Percentiles rank a stretch among this genome's conserved stretches.
These are phyloP conservation scores for Procambarus virginalis DNA, from an alignment of 1,140 invertebrate species.

Conservation along the genomic window DNA sequence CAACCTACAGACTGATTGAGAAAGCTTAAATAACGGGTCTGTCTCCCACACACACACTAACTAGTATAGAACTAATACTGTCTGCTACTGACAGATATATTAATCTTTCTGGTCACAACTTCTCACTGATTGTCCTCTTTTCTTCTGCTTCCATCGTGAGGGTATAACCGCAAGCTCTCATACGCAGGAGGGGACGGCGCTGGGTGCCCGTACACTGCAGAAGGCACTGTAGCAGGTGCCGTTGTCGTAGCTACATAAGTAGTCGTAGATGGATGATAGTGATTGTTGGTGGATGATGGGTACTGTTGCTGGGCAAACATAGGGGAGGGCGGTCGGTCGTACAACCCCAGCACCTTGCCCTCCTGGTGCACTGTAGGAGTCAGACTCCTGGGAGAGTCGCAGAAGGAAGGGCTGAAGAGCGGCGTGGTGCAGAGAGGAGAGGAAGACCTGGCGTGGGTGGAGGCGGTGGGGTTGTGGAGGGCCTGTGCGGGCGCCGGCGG, in stretches of 20 bases:
- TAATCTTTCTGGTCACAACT: background rate
- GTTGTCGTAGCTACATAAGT: background rate
- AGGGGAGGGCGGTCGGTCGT: constrained; percentile 53
- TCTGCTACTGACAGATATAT: background rate
- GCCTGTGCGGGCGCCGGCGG: background rate
- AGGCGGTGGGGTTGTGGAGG: background rate
- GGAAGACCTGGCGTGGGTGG: constrained; percentile 14
- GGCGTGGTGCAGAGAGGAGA: constrained; percentile 58
- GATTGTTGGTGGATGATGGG: background rate
- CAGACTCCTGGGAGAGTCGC: constrained; percentile 56
- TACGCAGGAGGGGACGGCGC: constrained; percentile 42
- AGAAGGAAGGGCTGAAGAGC: constrained; percentile 57
- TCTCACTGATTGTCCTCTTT: constrained; percentile 42
- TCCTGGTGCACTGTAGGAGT: constrained; percentile 48
- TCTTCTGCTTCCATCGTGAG: constrained; percentile 29
- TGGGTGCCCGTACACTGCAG: constrained; percentile 34
- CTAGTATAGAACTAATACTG: background rate
- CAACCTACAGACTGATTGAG: background rate
- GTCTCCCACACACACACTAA: background rate
- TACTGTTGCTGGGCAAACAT: constrained; percentile 47
- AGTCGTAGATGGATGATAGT: constrained; percentile 4
- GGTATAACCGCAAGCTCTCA: constrained; percentile 37
- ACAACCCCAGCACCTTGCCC: constrained; percentile 8
- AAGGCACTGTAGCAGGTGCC: constrained; percentile 35
- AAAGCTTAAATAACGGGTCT: background rate